phyloP scores from a whole-genome alignment of 1,140 invertebrate species.

The Drosophila punjabiensis region DNA sequence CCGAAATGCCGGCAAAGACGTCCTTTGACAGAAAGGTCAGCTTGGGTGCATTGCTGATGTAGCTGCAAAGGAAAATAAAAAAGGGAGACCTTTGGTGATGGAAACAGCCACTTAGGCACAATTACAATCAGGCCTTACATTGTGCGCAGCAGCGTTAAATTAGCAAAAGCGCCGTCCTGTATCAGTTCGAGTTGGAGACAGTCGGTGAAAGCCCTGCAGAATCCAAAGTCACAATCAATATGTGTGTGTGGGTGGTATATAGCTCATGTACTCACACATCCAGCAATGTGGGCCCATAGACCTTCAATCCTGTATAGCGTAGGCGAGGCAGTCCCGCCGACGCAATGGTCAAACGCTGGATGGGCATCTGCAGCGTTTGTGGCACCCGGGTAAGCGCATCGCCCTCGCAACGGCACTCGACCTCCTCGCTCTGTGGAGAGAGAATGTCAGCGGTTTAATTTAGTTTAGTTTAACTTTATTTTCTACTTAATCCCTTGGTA shows the following conservation, averaged over 20 bases:
- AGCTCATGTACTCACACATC: conserved; percentile 74
- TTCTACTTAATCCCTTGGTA: too few relatives aligned
- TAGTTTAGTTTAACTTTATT: background rate
- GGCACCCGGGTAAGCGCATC: conserved; percentile 71
- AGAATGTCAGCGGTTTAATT: background rate
- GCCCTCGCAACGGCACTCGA: conserved; percentile 81
- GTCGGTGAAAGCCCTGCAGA: conserved; percentile 85
- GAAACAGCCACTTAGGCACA: conserved; percentile 16
- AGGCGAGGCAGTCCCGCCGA: conserved; percentile 75
- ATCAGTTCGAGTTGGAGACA: conserved; percentile 85
- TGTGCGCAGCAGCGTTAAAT: conserved; percentile 85
- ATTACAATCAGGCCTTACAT: conserved; percentile 84
- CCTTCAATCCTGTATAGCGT: conserved; percentile 73
- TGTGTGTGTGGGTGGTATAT: background rate
- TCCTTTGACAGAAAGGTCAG: conserved; percentile 85
- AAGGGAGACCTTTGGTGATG: background rate
- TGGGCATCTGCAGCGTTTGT: conserved; percentile 70
- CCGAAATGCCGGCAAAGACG: conserved; percentile 85
- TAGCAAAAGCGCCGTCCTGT: conserved; percentile 85
- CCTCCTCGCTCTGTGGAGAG: conserved; percentile 60
- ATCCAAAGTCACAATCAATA: conserved; percentile 3
- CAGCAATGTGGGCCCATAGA: conserved; percentile 68
- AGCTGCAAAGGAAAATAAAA: conserved; percentile 70
- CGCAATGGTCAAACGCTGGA: conserved; percentile 79
- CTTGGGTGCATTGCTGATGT: conserved; percentile 86